These are phyloP conservation scores for Toxostoma redivivum DNA, from an alignment of 2,113 vertebrate species.

Conservation along the genomic window DNA sequence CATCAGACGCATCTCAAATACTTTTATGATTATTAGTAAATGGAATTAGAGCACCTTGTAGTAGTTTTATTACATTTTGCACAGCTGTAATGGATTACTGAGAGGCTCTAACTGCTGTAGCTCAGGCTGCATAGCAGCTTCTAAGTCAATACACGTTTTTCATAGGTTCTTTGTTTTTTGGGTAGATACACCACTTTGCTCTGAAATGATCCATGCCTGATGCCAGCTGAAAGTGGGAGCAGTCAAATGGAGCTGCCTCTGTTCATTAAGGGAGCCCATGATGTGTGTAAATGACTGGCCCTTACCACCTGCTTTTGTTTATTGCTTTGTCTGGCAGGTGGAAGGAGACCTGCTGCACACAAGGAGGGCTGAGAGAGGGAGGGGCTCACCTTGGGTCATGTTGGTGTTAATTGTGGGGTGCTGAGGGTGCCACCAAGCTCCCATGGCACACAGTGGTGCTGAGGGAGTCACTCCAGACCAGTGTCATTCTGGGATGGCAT, in stretches of 20 bases:
- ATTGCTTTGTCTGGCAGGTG: not conserved
- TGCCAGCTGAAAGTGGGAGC: not conserved
- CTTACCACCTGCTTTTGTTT: not conserved
- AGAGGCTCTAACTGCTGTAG: not conserved
- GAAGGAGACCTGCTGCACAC: not conserved
- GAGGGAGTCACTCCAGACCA: not conserved
- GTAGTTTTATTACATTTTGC: conserved; percentile 32
- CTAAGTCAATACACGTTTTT: not conserved
- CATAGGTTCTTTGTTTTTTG: not conserved
- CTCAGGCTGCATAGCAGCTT: not conserved
- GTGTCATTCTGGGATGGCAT: not conserved
- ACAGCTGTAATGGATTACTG: not conserved
- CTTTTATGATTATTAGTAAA: conserved; percentile 44
- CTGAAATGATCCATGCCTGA: not conserved
- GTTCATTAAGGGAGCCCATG: not conserved
- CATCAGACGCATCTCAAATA: conserved; percentile 14
- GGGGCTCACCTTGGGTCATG: rapidly evolving
- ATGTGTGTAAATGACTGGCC: not conserved
- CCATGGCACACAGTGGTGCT: rapidly evolving
- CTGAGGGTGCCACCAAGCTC: not conserved
- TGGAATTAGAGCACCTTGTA: conserved; percentile 41
- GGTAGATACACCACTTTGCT: not conserved
- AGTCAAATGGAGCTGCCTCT: not conserved
- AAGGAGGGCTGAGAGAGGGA: not conserved
- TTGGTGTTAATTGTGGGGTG: not conserved